phyloP scores from a whole-genome alignment of 1,140 invertebrate genomes.

The Gerris buenoi region DNA sequence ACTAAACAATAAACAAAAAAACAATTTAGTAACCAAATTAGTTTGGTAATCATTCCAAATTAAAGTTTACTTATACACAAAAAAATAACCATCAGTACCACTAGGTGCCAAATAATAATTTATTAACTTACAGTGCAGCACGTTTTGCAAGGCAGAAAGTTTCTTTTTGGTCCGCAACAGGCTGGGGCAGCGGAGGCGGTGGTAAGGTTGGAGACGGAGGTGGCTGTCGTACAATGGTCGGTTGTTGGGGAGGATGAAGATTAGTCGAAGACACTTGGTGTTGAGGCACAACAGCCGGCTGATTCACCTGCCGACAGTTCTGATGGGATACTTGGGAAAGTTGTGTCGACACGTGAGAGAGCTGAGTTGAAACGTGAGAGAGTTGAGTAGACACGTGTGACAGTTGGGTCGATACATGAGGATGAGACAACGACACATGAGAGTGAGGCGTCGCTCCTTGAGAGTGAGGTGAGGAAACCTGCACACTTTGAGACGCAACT shows the following conservation, averaged over 20 bases:
- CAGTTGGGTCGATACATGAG: too few species aligned
- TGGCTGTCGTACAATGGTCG: conserved; percentile 24
- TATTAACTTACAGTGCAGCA: neutral
- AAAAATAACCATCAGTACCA: too few species aligned
- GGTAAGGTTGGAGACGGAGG: conserved; percentile 21
- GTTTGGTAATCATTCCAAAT: neutral
- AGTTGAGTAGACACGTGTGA: neutral
- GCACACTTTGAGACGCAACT: too few species aligned
- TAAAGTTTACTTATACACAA: neutral
- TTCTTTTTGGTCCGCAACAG: neutral
- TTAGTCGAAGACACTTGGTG: too few species aligned
- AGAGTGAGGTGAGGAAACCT: too few species aligned
- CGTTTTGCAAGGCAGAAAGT: neutral
- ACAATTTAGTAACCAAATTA: neutral
- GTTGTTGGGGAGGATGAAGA: too few species aligned
- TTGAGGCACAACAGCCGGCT: too few species aligned
- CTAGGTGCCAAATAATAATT: too few species aligned
- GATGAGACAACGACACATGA: too few species aligned
- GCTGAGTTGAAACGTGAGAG: neutral
- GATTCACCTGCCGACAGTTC: too few species aligned
- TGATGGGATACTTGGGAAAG: too few species aligned
- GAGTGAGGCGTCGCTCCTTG: too few species aligned
- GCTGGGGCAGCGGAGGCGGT: conserved; percentile 8
- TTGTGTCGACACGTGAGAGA: neutral
- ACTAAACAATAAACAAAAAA: conserved; percentile 26